Evolutionary conservation across 2,797 vertebrate species (phyloP).

Genomic region (Graptemys geographica): DNA sequence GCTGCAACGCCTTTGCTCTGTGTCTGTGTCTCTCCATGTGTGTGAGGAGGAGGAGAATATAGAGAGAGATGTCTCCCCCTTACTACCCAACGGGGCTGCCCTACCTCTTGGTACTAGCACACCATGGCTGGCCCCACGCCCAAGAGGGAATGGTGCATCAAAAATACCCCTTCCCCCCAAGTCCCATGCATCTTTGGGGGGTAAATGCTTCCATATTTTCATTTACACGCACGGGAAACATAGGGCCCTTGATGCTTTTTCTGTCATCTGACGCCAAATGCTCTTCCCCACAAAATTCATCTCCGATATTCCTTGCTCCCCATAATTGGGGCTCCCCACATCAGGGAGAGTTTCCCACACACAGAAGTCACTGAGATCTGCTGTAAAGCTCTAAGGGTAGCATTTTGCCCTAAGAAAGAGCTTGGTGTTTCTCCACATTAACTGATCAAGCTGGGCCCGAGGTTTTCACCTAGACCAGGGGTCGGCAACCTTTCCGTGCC

Average conservation of each 20-base stretch:
- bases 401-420: background rate
- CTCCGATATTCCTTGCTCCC: no score
- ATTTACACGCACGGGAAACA: background rate
- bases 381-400: background rate
- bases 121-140: background rate
- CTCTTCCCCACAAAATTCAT: background rate
- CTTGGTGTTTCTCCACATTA: background rate
- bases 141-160: background rate
- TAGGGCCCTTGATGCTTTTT: background rate
- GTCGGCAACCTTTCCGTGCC: no score
- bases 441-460: background rate
- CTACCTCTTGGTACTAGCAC: background rate
- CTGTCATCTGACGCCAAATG: background rate
- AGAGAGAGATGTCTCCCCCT: background rate
- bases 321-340: no score
- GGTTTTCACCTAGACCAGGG: background rate
- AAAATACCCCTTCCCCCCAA: background rate
- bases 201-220: background rate
- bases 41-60: background rate
- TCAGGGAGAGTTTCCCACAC: background rate
- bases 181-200: background rate
- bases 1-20: fast-evolving
- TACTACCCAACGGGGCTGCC: background rate
- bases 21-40: background rate
- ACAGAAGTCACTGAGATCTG: background rate